Evolutionary conservation across 1,140 invertebrate species (phyloP).

Genomic region (Platyura marginata): DNA sequence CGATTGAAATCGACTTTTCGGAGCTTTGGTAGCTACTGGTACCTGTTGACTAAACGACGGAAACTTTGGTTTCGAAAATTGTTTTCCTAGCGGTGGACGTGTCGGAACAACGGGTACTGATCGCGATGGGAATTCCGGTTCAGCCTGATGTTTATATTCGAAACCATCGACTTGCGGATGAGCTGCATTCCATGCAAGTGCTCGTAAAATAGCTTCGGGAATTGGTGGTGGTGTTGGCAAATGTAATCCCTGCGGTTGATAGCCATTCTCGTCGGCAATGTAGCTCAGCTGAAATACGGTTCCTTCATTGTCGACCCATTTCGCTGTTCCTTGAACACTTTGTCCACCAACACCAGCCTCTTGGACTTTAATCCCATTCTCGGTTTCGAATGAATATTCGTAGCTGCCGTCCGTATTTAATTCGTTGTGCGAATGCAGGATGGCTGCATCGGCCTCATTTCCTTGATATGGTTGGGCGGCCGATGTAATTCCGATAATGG

Average conservation of each 20-base stretch:
- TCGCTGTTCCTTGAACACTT: slow-evolving; percentile 39
- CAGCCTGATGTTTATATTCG: too few relatives aligned
- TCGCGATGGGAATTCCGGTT: too few relatives aligned
- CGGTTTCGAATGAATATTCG: slow-evolving; percentile 33
- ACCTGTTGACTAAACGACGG: too few relatives aligned
- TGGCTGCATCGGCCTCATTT: background rate
- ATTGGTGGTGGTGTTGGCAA: too few relatives aligned
- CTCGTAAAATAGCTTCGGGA: too few relatives aligned
- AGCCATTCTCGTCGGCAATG: background rate
- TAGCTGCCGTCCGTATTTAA: background rate
- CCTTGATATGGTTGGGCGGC: background rate
- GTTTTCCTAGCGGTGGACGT: too few relatives aligned
- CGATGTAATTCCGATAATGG: background rate
- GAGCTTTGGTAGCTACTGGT: too few relatives aligned
- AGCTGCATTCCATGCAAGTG: background rate
- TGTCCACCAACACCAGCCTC: slow-evolving; percentile 17
- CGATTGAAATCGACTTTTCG: too few relatives aligned
- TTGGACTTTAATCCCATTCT: background rate
- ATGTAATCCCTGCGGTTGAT: slow-evolving; percentile 2
- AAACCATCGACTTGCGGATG: too few relatives aligned
- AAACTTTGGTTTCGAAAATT: too few relatives aligned
- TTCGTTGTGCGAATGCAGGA: background rate
- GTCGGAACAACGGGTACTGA: too few relatives aligned
- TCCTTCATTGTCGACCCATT: slow-evolving; percentile 10
- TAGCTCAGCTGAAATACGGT: background rate